Evolutionary conservation across 2,113 vertebrate genomes (phyloP), one percentile per base, ranked within the genome.

Genomic region (Lampris incognitus): DNA sequence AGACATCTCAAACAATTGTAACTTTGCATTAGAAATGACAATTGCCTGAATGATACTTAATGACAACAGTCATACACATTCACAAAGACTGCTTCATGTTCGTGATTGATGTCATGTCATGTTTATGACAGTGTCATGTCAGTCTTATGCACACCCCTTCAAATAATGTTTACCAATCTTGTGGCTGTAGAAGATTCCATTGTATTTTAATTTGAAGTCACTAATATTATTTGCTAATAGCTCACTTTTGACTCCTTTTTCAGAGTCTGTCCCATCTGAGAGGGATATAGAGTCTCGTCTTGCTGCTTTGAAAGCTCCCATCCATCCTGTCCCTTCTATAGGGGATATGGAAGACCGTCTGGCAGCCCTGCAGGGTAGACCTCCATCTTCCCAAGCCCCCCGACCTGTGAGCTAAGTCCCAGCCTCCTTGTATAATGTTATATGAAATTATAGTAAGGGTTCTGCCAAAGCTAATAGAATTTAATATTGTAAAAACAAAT

Each of bases 261-360:
- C 88, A 99, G 97, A 96, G 84, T 92, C 93, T 10, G 69, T 97
- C 50, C 93, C 96, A 9, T 96, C 97, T 4, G 94, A 96, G 52
- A 95, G 93, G 50, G 98, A 99, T 71, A 94, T 99, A 0, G 98
- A 98, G 89, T 91, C 95, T 69, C 96, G 98, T 8, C 93, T 99
- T 62, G 94, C 96, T 59, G 96, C 96, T 0, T 88, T 99, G 66
- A 97, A 94, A 89, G 92, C 93, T 56, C 87, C 92, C 74, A 54
- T 58, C 44, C 85, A 89, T 70, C 88, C 93, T n/a, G 84, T 96
- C 81, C 95, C 95, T 67, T 97, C 97, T 62, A 68, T 88, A 0
- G 70, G 84, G 62, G 96, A 98, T 56, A 96, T 98, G 93, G 96
- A 98, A 85, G 92, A 96, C 55, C 96, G 96, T 0, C 91, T 99